phyloP scores from a whole-genome alignment of 2,797 vertebrate species.

The Steatocranus sp. region DNA sequence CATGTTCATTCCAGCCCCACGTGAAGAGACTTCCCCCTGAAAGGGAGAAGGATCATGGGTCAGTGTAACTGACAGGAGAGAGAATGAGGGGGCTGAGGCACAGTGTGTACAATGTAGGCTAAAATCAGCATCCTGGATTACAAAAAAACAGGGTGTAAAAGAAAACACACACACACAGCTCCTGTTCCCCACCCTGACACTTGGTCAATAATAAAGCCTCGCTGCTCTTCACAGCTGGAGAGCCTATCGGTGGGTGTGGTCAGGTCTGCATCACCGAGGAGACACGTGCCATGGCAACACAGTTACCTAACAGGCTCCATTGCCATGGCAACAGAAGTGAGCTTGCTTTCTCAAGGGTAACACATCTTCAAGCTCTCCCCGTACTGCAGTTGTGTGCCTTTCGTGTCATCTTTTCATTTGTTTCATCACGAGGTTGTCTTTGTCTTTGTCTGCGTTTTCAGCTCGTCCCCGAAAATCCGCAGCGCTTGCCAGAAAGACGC shows the following conservation, averaged over 20 bases:
- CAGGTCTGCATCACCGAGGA: conserved; percentile 70
- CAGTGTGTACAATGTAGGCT: not conserved
- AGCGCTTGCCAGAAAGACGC: conserved; percentile 6
- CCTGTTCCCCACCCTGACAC: conserved; percentile 26
- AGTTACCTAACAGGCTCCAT: conserved; percentile 78
- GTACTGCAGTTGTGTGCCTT: conserved; percentile 47
- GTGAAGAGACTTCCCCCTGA: conserved; percentile 81
- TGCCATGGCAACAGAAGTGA: conserved; percentile 75
- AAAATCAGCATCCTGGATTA: conserved; percentile 30
- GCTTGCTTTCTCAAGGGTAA: conserved; percentile 79
- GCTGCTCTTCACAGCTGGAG: conserved; percentile 67
- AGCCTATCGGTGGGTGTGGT: conserved; percentile 76
- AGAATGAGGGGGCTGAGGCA: not conserved
- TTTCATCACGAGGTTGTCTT: conserved; percentile 18
- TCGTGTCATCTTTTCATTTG: conserved; percentile 35
- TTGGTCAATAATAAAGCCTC: conserved; percentile 29
- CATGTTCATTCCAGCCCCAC: conserved; percentile 98
- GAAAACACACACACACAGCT: not conserved
- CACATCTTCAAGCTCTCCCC: conserved; percentile 59
- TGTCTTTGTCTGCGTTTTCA: conserved; percentile 26
- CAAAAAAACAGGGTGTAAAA: not conserved
- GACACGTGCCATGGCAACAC: conserved; percentile 82
- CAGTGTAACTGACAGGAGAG: conserved; percentile 38
- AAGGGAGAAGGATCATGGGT: conserved; percentile 46
- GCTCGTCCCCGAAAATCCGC: not conserved